Conservation (phyloP, 2,113 vertebrate genomes). For the Aptenodytes patagonicus region DNA sequence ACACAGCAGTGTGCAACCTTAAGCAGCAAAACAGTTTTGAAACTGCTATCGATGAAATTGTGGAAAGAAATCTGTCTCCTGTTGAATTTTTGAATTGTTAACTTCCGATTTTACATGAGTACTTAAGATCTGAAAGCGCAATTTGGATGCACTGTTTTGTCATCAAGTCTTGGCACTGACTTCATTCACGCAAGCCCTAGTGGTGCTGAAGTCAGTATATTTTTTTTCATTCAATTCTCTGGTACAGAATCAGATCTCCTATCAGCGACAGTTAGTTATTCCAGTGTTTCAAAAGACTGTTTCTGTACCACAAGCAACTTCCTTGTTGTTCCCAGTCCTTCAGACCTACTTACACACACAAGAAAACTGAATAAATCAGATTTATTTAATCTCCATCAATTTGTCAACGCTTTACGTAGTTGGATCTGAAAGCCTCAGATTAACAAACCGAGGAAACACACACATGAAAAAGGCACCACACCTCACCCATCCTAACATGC, state of each 20-base stretch:
- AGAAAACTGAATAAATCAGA: constrained; percentile 22
- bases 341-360: not conserved
- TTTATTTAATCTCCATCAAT: constrained; percentile 15
- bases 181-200: not conserved
- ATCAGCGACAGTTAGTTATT: not conserved
- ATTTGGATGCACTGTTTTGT: not conserved
- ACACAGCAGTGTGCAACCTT: not conserved
- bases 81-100: not conserved
- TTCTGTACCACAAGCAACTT: not conserved
- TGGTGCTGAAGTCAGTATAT: not conserved
- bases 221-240: not conserved
- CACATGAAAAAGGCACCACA: not conserved
- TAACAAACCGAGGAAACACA: not conserved
- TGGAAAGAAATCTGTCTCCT: not conserved
- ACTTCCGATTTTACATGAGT: not conserved
- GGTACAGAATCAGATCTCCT: not conserved
- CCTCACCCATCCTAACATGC: not conserved
- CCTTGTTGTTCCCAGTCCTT: not conserved
- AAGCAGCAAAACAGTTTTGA: not conserved
- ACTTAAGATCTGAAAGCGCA: not conserved
- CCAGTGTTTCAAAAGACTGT: not conserved
- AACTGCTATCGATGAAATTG: not conserved
- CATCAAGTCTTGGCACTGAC: not conserved
- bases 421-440: not conserved
- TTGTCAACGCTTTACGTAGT: not conserved